A percentile compares a stretch with the other conserved stretches of the same genome.
phyloP scores from a whole-genome alignment of 1,140 invertebrate species.

The Drosophila virilis region DNA sequence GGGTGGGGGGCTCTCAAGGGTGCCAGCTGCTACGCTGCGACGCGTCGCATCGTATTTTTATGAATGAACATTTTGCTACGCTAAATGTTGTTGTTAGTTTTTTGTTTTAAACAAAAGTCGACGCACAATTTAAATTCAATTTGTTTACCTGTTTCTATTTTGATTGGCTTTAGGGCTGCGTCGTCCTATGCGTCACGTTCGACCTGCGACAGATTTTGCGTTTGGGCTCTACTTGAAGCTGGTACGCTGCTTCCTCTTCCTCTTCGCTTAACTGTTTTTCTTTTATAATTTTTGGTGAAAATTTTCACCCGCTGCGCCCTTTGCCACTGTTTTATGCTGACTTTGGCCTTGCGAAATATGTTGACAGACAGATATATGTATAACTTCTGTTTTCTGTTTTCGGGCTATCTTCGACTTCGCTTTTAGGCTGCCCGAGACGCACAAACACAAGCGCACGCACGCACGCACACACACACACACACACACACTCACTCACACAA shows the following conservation, averaged over 20 bases:
- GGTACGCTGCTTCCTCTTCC: conserved; percentile 11
- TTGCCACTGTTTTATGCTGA: conserved; percentile 11
- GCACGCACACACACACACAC: conserved; percentile 13
- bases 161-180: conserved; percentile 1
- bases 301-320: conserved; percentile 21
- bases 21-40: conserved; percentile 26
- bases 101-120: neutral
- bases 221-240: conserved; percentile 9
- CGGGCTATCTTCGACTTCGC: conserved; percentile 41
- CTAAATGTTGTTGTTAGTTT: neutral
- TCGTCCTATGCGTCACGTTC: conserved; percentile 22
- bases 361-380: conserved; percentile 42
- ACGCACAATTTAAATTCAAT: conserved; percentile 1
- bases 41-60: conserved; percentile 47
- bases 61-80: conserved; percentile 57
- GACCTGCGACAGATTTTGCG: conserved; percentile 6
- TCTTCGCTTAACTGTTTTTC: conserved; percentile 14
- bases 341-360: conserved; percentile 44
- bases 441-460: conserved; percentile 19
- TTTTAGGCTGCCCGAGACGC: conserved; percentile 29
- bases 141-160: conserved; percentile 22
- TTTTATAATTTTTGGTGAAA: conserved; percentile 1
- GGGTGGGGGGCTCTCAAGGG: neutral
- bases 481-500: conserved; percentile 12
- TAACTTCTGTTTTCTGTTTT: conserved; percentile 40